Conservation (phyloP, 2,888 invertebrate species). For the Cyclophora punctaria region DNA sequence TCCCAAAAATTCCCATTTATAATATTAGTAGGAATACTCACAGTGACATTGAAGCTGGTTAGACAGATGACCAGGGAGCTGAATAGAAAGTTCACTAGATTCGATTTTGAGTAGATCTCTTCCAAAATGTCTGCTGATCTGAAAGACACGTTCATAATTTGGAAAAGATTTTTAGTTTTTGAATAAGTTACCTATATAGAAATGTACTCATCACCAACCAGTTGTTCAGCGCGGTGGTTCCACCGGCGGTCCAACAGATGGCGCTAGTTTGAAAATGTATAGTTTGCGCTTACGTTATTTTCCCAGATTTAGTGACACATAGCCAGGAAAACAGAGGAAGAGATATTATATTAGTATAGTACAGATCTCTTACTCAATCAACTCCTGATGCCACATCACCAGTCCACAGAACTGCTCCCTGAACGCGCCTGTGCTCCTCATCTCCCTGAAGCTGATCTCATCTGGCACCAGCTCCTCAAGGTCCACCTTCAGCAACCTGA, state of each 20-base stretch:
- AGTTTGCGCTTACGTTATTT: too few species aligned
- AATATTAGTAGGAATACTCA: constrained; percentile 12
- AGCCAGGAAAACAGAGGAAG: too few species aligned
- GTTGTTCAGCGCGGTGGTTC: too few species aligned
- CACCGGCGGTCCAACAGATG: too few species aligned
- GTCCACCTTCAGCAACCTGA: constrained; percentile 28
- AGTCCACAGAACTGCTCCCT: constrained; percentile 18
- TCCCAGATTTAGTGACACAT: too few species aligned
- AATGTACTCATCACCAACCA: too few species aligned
- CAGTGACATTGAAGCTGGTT: constrained; percentile 45
- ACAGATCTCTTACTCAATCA: constrained; percentile 26
- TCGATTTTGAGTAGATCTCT: constrained; percentile 37
- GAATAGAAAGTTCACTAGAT: constrained; percentile 36
- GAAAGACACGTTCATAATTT: not conserved
- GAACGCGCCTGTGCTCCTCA: constrained; percentile 8
- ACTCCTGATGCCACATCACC: constrained; percentile 31
- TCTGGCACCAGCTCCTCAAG: constrained; percentile 21
- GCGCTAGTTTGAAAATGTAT: too few species aligned
- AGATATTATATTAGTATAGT: too few species aligned
- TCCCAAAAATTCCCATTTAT: too few species aligned
- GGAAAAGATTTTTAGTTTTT: too few species aligned
- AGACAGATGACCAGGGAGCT: constrained; percentile 47
- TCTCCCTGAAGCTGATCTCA: constrained; percentile 2
- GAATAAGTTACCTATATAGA: too few species aligned
- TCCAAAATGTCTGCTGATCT: constrained; percentile 35